Base-by-base conservation (phyloP, 2,797 vertebrate species). In the Erethizon dorsatum region DNA sequence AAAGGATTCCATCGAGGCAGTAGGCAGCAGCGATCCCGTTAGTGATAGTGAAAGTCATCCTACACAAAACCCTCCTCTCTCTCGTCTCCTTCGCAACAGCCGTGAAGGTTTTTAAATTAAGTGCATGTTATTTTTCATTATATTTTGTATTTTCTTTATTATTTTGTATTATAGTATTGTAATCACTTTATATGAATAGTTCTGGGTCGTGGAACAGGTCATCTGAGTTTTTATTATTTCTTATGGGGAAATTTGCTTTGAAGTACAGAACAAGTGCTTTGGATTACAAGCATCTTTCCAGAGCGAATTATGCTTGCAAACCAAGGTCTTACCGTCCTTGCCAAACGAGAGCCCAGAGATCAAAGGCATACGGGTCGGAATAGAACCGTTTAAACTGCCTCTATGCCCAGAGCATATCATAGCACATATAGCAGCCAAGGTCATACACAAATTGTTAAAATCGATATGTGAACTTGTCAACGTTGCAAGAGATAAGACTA, bases 401-500 rank as follows among this genome's bases (percentile, higher is more conserved):
- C 24, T 3, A 0, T 28, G 45, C 45, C 45, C 13, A 17, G 73
- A 5, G 6, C 45, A 50, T 14, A 3, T 8, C 3, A 28, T 3
- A 6, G 24, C 45, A 28, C 45, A 15, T 28, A 2, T 2, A 50
- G 71, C 6, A 28, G 12, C 71, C 73, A 31, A 28, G 24, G 73
- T 50, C 6, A 3, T 15, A 17, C 13, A 31, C 24, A 50, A 28
- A 24, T 31, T 31, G 24, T 77, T 50, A 28, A 77, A 77, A 50
- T 3, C 17, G 13, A 31, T 17, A 8, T 1, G 14, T 47, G 73
- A 77, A 50, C 26, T 26, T 50, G 26, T 77, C 73, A 47, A 45
- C 7, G 73, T 47, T 75, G 45, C 13, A 77, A 77, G 45, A 77
- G 24, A 28, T 31, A 50, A 50, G 73, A 31, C 73, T 14, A 15